Evolutionary conservation across 2,888 invertebrate genomes (phyloP), one percentile per base, ranked within the genome.

Genomic region (Hanleya hanleyi): DNA sequence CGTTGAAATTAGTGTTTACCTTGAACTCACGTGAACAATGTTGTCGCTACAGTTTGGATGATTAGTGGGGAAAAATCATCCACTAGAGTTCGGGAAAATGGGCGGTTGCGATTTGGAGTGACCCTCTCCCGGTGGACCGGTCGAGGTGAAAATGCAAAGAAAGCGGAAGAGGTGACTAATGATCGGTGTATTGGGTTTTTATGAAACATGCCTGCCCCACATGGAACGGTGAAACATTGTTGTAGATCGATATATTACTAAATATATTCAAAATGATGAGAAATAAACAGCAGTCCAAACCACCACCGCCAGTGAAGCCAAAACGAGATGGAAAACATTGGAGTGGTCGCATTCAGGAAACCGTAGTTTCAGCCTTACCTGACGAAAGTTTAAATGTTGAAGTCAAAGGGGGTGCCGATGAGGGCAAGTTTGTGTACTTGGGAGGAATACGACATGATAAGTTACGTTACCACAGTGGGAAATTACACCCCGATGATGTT

Each of bases 361-460:
- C 88, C n/a, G 88, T 91, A 36, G 83, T 92, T 37, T 89, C 91
- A 33, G 87, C 91, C 22, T 83, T 87, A 37, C 84, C 89, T 29
- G 91, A 92, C 77, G 91, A 91, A 64, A 84, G 86, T 70, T 84
- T 91, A 68, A 85, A 86, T 73, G 82, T 92, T 50, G 84, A 90
- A 62, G 85, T 92, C 33, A 85, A 88, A 37, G 92, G 92, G 50
- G 92, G 92, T 47, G 92, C 92, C 22, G 92, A 92, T 69, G 86
- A 84, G 77, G 90, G 90, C 32, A 83, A 86, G 75, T 90, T 90
- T 76, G 86, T 89, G 67, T 87, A 83, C 73, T 71, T 90, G 37
- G 86, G 85, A 36, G 84, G 84, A 6, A 79, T 90, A 6, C 81
- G 84, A 66, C 86, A 86, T 67, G 83, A 84, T n/a, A 83, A 85